Percentiles rank a stretch among this genome's conserved stretches.
phyloP scores from a whole-genome alignment of 2,888 invertebrate genomes.

The Zootermopsis nevadensis region DNA sequence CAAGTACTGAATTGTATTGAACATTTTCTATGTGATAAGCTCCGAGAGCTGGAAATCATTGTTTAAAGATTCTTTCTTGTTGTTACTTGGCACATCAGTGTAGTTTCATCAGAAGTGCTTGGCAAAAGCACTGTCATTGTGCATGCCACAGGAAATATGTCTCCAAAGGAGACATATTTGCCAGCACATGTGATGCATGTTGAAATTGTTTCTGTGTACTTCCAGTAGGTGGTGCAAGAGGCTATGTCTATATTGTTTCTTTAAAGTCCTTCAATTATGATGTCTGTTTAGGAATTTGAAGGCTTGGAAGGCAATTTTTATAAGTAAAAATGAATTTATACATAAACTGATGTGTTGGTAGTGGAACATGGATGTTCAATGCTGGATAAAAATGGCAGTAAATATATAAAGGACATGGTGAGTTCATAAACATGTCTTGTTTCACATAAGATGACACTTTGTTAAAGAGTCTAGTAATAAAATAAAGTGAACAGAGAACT shows the following conservation, averaged over 20 bases:
- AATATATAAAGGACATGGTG: too few species aligned
- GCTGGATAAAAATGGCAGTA: too few species aligned
- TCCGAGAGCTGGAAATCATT: neutral
- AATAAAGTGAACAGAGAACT: too few species aligned
- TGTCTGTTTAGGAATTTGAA: neutral
- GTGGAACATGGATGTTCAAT: too few species aligned
- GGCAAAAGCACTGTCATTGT: neutral
- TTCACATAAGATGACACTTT: too few species aligned
- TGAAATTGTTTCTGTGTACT: neutral
- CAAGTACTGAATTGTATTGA: too few species aligned
- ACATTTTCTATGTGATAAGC: too few species aligned
- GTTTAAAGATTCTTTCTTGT: too few species aligned
- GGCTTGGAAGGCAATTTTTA: neutral
- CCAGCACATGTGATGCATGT: slow-evolving; percentile 1
- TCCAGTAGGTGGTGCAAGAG: neutral
- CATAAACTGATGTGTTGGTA: neutral
- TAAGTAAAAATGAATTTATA: neutral
- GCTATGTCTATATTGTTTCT: neutral
- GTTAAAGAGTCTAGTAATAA: too few species aligned
- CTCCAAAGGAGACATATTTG: too few species aligned
- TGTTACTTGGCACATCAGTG: neutral
- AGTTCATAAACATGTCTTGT: too few species aligned
- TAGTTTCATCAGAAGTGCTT: neutral
- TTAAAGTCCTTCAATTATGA: neutral
- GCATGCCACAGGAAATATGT: neutral